phyloP scores from a whole-genome alignment of 2,797 vertebrate species.

The Rallus crepitans region DNA sequence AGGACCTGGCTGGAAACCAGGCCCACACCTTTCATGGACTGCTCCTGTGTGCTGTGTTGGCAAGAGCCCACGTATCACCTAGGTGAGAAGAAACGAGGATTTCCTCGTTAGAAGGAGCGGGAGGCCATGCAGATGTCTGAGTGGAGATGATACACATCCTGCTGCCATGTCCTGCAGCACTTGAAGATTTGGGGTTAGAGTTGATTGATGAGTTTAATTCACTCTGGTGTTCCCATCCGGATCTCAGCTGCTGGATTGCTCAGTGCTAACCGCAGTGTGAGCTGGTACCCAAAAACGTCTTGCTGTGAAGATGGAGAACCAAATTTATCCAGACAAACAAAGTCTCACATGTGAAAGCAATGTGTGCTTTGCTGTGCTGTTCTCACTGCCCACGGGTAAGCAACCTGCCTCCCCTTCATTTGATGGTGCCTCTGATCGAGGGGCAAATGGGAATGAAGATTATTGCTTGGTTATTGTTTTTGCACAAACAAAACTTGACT shows the following conservation, averaged over 20 bases:
- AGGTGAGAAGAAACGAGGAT: background rate
- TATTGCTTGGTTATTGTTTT: background rate
- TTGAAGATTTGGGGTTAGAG: background rate
- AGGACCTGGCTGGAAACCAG: background rate
- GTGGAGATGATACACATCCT: background rate
- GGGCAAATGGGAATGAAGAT: background rate
- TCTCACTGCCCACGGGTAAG: background rate
- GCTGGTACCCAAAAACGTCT: background rate
- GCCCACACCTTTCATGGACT: background rate
- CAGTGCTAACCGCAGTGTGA: background rate
- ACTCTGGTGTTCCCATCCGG: background rate
- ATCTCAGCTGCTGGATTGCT: slow-evolving; percentile 1
- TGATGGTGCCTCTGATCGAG: rapidly evolving
- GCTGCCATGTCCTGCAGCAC: background rate
- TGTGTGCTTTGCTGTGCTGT: background rate
- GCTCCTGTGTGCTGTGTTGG: background rate
- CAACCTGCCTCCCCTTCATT: background rate
- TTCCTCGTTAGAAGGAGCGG: background rate
- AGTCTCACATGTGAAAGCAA: background rate
- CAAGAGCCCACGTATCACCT: background rate
- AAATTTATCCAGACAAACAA: background rate
- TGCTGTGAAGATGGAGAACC: background rate
- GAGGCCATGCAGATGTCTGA: background rate
- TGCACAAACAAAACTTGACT: background rate
- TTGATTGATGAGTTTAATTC: background rate